Conservation (phyloP, 2,888 invertebrate genomes). For the Stramonita haemastoma region DNA sequence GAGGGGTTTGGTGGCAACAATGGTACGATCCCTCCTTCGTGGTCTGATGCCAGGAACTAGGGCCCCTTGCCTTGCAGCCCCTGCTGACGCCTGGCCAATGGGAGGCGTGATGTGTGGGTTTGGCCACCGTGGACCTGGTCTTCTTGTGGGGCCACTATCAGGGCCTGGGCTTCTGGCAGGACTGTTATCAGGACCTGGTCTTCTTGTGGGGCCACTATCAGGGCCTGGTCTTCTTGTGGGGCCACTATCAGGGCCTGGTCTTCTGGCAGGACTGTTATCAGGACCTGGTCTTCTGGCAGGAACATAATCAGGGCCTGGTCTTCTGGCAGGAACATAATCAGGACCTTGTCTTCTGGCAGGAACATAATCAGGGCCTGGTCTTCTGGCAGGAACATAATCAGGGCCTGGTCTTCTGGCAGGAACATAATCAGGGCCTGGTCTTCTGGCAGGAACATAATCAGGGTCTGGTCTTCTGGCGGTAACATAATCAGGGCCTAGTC, state of each 20-base stretch:
- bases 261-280: background rate
- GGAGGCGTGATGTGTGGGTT: background rate
- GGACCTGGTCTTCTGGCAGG: background rate
- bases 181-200: background rate
- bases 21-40: background rate
- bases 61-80: background rate
- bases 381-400: background rate
- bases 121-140: background rate
- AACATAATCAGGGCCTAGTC: background rate
- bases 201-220: background rate
- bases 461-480: background rate
- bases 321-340: background rate
- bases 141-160: background rate
- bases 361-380: background rate
- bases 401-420: background rate
- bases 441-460: background rate
- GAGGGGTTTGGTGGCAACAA: background rate
- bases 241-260: background rate
- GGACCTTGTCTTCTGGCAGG: background rate
- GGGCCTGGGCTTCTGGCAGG: background rate
- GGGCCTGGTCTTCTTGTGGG: background rate
- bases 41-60: constrained; percentile 2
- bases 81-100: background rate
- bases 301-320: background rate
- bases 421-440: background rate